These are phyloP conservation scores for Malurus elegans DNA, from an alignment of 2,113 vertebrate species.

Conservation along the genomic window DNA sequence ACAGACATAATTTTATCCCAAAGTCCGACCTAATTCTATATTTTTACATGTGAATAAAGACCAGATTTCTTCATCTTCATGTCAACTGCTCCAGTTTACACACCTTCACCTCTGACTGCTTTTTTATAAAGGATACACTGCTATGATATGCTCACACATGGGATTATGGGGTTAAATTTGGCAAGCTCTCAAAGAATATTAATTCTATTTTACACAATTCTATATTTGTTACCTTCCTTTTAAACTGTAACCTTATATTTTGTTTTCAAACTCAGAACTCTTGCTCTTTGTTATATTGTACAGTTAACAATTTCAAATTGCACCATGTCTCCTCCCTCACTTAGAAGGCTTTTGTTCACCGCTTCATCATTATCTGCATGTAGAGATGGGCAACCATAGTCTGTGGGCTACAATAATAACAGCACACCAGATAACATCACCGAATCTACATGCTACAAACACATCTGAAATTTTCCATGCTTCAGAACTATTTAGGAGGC, in stretches of 20 bases:
- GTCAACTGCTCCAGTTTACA: background rate
- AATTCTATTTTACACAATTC: background rate
- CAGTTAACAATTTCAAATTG: background rate
- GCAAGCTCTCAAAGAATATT: background rate
- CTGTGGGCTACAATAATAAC: background rate
- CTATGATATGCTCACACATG: background rate
- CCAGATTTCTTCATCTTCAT: background rate
- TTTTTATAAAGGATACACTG: background rate
- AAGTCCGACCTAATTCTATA: background rate
- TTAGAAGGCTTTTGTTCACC: background rate
- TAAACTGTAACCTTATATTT: background rate
- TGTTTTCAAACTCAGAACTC: background rate
- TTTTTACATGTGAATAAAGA: background rate
- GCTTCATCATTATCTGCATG: constrained; percentile 15
- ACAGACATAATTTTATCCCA: background rate
- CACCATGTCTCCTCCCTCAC: background rate
- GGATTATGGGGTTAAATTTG: background rate
- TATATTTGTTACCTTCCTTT: background rate
- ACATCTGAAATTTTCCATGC: background rate
- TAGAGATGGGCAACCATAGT: background rate
- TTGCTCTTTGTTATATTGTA: background rate
- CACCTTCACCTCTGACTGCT: background rate
- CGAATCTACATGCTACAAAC: background rate
- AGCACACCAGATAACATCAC: background rate
- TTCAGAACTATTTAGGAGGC: background rate